These are phyloP conservation scores for Rhagoletis zephyria DNA, from an alignment of 1,140 invertebrate species.

Conservation along the genomic window DNA sequence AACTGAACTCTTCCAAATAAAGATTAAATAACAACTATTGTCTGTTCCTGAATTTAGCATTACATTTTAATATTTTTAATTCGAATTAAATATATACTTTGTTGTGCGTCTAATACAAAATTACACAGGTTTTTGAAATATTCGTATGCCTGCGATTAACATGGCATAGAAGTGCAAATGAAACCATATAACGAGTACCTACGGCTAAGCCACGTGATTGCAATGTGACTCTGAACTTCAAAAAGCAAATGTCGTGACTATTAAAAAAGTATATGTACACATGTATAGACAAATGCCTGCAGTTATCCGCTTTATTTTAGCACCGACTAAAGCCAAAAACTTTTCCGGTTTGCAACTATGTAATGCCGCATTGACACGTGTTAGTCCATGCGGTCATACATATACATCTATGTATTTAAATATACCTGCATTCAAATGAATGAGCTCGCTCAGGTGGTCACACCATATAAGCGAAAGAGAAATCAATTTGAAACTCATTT, in stretches of 20 bases:
- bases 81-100: no score
- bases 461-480: neutral
- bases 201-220: no score
- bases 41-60: no score
- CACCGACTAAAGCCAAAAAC: neutral
- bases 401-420: neutral
- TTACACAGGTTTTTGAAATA: no score
- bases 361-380: neutral
- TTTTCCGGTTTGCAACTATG: constrained; percentile 25
- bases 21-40: no score
- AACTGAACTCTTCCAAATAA: no score
- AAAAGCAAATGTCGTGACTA: neutral
- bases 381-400: neutral
- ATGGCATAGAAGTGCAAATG: no score
- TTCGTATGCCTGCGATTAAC: no score
- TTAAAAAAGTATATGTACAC: neutral
- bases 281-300: neutral
- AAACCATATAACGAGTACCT: no score
- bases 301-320: neutral
- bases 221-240: neutral
- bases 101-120: no score
- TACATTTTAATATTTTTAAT: no score
- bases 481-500: constrained; percentile 29
- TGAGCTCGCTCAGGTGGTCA: neutral
- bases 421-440: no score